Percentiles rank a stretch among this genome's conserved stretches.
Conservation (phyloP, 2,797 vertebrate genomes). For the Mionectes olivaceus region DNA sequence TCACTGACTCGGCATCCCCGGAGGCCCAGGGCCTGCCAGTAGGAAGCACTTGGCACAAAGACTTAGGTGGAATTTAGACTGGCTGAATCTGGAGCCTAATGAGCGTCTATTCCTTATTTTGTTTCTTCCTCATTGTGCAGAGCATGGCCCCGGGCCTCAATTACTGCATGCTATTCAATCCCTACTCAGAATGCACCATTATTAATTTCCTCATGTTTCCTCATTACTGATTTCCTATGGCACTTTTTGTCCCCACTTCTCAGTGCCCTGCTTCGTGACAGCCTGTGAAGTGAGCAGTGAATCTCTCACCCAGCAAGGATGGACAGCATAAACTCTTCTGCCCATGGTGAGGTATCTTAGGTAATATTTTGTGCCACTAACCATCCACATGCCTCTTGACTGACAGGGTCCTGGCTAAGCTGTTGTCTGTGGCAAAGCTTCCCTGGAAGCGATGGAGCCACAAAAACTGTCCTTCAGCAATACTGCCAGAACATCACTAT, state of each 20-base stretch:
- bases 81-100: constrained; percentile 53
- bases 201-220: constrained; percentile 52
- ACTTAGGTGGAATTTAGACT: constrained; percentile 55
- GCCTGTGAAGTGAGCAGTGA: neutral
- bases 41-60: constrained; percentile 39
- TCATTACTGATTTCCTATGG: constrained; percentile 43
- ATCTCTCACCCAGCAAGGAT: neutral
- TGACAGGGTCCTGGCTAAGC: rapidly evolving
- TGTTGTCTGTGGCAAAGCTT: neutral
- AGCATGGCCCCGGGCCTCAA: constrained; percentile 34
- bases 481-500: neutral
- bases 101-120: constrained; percentile 58
- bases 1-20: neutral
- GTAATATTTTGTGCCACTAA: neutral
- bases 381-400: rapidly evolving
- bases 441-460: neutral
- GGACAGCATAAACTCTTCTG: neutral
- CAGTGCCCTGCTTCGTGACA: neutral
- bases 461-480: neutral
- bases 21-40: neutral
- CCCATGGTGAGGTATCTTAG: neutral
- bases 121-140: constrained; percentile 63
- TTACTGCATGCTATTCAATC: constrained; percentile 51
- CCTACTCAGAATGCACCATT: constrained; percentile 33
- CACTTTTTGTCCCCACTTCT: neutral